These are phyloP conservation scores for Scaptomyza pallida DNA, from an alignment of 1,140 invertebrate genomes.

Conservation along the genomic window DNA sequence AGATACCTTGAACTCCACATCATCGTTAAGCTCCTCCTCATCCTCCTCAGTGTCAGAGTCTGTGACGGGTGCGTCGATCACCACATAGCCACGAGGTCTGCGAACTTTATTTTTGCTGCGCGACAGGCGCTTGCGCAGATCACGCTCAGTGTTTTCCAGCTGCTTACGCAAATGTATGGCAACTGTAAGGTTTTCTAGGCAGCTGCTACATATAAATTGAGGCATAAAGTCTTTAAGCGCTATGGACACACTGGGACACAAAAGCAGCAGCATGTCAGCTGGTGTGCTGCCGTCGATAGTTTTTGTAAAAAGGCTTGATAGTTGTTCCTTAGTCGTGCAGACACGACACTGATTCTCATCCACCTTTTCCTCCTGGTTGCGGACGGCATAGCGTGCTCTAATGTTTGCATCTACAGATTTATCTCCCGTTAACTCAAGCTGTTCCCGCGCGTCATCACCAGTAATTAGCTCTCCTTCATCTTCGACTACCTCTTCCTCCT, in stretches of 20 bases:
- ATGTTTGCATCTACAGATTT: background rate
- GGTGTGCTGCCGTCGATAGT: slow-evolving; percentile 58
- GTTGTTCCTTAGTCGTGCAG: slow-evolving; percentile 67
- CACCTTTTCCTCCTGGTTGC: slow-evolving; percentile 61
- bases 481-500: slow-evolving; percentile 29
- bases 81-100: slow-evolving; percentile 80
- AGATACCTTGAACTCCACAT: slow-evolving; percentile 80
- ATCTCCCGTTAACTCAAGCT: background rate
- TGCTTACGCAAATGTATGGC: slow-evolving; percentile 76
- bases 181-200: slow-evolving; percentile 67
- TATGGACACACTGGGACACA: slow-evolving; percentile 77
- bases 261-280: slow-evolving; percentile 75
- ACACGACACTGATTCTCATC: slow-evolving; percentile 81
- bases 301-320: slow-evolving; percentile 75
- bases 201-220: slow-evolving; percentile 76
- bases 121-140: slow-evolving; percentile 81
- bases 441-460: slow-evolving; percentile 51
- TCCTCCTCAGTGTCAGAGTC: slow-evolving; percentile 73
- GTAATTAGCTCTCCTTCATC: slow-evolving; percentile 53
- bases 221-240: slow-evolving; percentile 81
- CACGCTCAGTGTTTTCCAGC: slow-evolving; percentile 80
- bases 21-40: slow-evolving; percentile 75
- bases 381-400: slow-evolving; percentile 30
- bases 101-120: slow-evolving; percentile 83
- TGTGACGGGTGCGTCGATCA: slow-evolving; percentile 82